Conservation (phyloP, 2,797 vertebrate genomes). For the Hyperoplus lanceolatus region DNA sequence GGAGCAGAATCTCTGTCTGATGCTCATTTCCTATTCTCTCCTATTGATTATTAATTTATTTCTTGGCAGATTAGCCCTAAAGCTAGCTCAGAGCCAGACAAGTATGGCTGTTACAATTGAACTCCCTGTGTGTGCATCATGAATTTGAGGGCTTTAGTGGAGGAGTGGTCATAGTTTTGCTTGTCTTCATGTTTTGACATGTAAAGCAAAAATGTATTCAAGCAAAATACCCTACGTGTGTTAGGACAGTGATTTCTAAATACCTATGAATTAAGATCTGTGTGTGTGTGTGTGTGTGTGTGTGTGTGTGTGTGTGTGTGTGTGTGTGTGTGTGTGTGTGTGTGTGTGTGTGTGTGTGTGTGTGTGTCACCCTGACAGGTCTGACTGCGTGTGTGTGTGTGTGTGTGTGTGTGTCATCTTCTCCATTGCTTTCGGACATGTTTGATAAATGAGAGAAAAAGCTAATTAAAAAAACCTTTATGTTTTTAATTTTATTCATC, state of each 20-base stretch:
- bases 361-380: too few species aligned
- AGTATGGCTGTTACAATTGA: constrained; percentile 14
- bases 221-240: background rate
- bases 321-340: too few species aligned
- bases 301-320: too few species aligned
- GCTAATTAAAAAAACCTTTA: constrained; percentile 59
- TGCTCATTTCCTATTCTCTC: constrained; percentile 71
- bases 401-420: constrained; percentile 40
- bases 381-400: too few species aligned
- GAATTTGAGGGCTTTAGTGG: background rate
- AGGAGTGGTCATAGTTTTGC: background rate
- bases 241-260: background rate
- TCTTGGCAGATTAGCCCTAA: constrained; percentile 59
- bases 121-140: background rate
- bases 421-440: constrained; percentile 15
- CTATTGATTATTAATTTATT: constrained; percentile 77
- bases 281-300: constrained; percentile 25
- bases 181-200: background rate
- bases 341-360: too few species aligned
- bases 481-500: constrained; percentile 68
- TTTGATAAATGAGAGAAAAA: constrained; percentile 62
- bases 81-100: constrained; percentile 48
- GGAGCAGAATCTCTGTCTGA: constrained; percentile 48
- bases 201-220: background rate
- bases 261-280: background rate